Evolutionary conservation across 2,113 vertebrate species (phyloP), one percentile per base, ranked within the genome.

Genomic region (Raja brachyura): DNA sequence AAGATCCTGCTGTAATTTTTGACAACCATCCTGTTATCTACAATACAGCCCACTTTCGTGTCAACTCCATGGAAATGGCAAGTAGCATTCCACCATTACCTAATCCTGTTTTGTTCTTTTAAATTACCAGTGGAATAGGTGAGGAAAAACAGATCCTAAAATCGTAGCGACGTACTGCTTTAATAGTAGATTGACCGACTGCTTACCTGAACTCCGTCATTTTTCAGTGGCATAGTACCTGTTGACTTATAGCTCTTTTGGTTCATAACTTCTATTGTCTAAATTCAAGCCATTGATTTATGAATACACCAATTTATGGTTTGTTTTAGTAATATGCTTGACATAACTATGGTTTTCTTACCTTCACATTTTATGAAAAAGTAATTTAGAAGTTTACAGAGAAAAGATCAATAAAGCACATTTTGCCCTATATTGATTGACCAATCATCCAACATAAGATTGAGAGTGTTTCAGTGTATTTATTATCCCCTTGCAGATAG

Each of bases 401-500:
- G 90, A 31, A 48, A 86, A 92, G n/a, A 92, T 92, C 88, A 73
- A 68, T 92, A 92, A 54, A 92, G 4, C 48, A 48, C 8, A 73
- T 70, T 48, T 18, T 92, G 18, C 66, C 6, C 33, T 73, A 73
- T 92, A 73, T 92, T 92, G 33, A 73, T 63, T 86, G 18, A 73
- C 8, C 39, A 73, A 33, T 54, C 61, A 68, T 88, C 25, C 8
- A 2, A 31, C 7, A 31, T 18, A 90, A 20, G 63, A 95, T 75
- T 94, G 92, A 94, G 93, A 66, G 4, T 20, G 54, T 92, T 92
- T 92, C 68, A 92, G 68, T 54, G 5, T 20, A 73, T 95, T 95
- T 94, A 68, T 95, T 94, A 94, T 74, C 25, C 94, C 88, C 28
- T 88, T 95, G 94, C 93, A 94, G 94, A 97, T 96, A 93, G 16